phyloP scores from a whole-genome alignment of 2,113 vertebrate genomes.

The Sinocyclocheilus anshuiensis region DNA sequence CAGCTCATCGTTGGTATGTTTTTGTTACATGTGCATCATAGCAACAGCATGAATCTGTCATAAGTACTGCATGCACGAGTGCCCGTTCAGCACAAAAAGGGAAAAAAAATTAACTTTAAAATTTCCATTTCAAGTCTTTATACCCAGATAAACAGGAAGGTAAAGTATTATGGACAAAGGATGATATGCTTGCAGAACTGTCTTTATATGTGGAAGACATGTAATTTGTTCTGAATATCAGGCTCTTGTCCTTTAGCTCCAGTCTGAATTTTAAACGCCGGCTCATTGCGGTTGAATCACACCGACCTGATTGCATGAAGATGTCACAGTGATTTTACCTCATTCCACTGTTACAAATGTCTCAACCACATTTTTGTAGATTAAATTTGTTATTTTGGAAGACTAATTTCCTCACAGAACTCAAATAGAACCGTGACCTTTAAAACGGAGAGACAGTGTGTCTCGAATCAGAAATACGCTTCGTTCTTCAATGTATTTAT shows the following conservation, averaged over 20 bases:
- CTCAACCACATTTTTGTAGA: slow-evolving; percentile 42
- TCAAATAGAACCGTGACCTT: slow-evolving; percentile 52
- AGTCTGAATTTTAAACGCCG: slow-evolving; percentile 44
- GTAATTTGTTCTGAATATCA: slow-evolving; percentile 45
- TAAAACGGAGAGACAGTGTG: slow-evolving; percentile 23
- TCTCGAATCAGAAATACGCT: slow-evolving; percentile 27
- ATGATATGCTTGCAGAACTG: not conserved
- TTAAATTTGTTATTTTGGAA: slow-evolving; percentile 54
- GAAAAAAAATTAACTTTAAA: not conserved
- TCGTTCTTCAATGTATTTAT: not conserved
- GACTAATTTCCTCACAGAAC: slow-evolving; percentile 55
- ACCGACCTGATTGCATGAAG: slow-evolving; percentile 38
- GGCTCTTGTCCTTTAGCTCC: slow-evolving; percentile 33
- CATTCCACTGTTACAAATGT: slow-evolving; percentile 25
- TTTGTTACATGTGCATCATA: not conserved
- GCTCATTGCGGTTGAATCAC: slow-evolving; percentile 20
- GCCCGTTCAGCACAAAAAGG: not conserved
- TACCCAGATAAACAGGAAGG: no score
- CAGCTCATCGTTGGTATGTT: not conserved
- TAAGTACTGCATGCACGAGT: not conserved
- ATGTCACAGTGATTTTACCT: slow-evolving; percentile 41
- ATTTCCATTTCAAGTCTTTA: slow-evolving; percentile 25
- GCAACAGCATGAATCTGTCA: not conserved
- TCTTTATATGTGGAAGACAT: slow-evolving; percentile 24
- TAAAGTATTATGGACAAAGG: not conserved